A percentile compares a stretch with the other conserved stretches of the same genome.
These are phyloP conservation scores for Merluccius polli DNA, from an alignment of 2,797 vertebrate genomes.

Conservation along the genomic window DNA sequence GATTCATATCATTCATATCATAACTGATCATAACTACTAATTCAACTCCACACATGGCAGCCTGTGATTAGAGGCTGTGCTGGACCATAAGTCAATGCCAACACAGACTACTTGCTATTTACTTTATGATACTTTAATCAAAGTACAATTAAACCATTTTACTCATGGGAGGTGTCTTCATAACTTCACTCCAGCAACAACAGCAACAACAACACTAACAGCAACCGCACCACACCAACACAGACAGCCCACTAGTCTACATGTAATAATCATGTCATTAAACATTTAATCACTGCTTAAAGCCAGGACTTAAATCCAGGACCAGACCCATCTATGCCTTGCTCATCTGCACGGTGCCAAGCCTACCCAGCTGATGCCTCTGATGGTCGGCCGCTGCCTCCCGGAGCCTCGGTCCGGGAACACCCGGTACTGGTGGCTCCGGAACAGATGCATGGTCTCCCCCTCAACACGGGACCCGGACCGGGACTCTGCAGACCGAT, in stretches of 20 bases:
- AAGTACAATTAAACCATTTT: neutral
- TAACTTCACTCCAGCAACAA: neutral
- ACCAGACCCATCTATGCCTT: too few species aligned
- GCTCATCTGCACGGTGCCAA: neutral
- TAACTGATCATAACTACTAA: too few species aligned
- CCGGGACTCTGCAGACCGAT: constrained; percentile 6
- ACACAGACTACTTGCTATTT: neutral
- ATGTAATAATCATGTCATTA: too few species aligned
- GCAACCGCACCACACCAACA: too few species aligned
- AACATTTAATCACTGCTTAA: too few species aligned
- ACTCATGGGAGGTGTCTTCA: neutral
- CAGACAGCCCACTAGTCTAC: too few species aligned
- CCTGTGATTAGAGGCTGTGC: neutral
- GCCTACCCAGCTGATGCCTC: constrained; percentile 78
- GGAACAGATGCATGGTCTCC: constrained; percentile 76
- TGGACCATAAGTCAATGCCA: neutral
- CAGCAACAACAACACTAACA: neutral
- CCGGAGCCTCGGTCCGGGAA: constrained; percentile 66
- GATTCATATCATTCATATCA: too few species aligned
- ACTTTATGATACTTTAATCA: neutral
- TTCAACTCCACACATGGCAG: too few species aligned
- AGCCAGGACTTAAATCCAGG: too few species aligned
- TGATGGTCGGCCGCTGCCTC: constrained; percentile 54
- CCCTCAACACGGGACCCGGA: neutral
- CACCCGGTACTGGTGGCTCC: constrained; percentile 74